Base-by-base conservation (phyloP, 2,888 invertebrate genomes). In the Phalera bucephala region DNA sequence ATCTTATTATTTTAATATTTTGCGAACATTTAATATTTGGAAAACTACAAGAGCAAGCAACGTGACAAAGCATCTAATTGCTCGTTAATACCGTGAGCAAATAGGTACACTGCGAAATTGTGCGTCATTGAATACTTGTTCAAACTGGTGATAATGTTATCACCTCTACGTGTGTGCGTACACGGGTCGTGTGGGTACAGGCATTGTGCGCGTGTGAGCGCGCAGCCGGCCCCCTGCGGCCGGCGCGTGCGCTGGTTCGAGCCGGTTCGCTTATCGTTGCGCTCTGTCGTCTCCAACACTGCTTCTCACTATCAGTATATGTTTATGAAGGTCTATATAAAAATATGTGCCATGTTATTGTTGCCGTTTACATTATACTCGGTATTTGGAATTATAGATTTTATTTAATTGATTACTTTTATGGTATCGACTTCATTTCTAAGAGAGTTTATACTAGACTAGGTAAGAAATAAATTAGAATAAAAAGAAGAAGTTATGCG, bases 221-320 rank as follows among this genome's bases (percentile, higher is more conserved):
- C 38, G 52, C 37, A 45, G 40, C 32, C 74, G 85, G 81, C 86
- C 83, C 79, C 83, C 85, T 81, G 86, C 83, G 82, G 84, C 68
- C 76, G 76, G 80, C 79, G 72, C 66, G 67, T 56, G 71, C 69
- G 62, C 74, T 62, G 73, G 84, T 82, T 80, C 36, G 23, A 70
- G 53, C 81, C 77, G 73, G 88, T 80, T 87, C 54, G 29, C 74
- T 87, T 87, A 87, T 87, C 87, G 57, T 47, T 22, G 35, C 17
- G 47, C 6, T 33, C 69, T 68, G 68, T 71, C 73, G 80, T 69
- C 75, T 73, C 72, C 70, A 64, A 52, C 50, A 49, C 50, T 47
- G 46, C 51, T 52, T 37, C 29, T 22, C 25, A 65, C 60, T 72
- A 68, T 64, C 60, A 65, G 55, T 56, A 60, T 47, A 56, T 57